Base-by-base conservation (phyloP, 2,113 vertebrate genomes). In the Scytalopus superciliaris region DNA sequence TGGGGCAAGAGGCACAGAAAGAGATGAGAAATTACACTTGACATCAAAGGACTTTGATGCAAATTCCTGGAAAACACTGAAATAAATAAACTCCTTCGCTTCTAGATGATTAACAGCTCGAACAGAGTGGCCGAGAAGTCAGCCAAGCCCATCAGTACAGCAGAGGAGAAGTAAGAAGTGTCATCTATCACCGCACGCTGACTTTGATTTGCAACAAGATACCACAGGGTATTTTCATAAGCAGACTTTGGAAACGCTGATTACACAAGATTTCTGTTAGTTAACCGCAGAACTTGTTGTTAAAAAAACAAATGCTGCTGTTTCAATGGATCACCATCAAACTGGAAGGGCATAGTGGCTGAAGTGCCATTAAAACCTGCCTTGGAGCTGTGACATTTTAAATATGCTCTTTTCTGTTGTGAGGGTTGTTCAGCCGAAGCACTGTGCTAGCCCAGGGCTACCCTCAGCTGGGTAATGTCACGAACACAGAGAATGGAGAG, bases 191-290 rank as follows among this genome's bases (percentile, higher is more conserved):
- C 49, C 53, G 73, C 28, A 24, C 45, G 68, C 55, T 22, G 68
- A 69, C 53, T 91, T 81, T 40, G 55, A 83, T 95, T 88, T 92
- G 90, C 85, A 86, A 33, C 37, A 84, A 80, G 59, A 90, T 80
- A 52, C 67, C 79, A 88, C 53, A 50, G 1, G 27, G 55, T 77
- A 83, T 93, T 96, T 97, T 95, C 88, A 88, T 66, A 93, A 94
- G 62, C 62, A n/a, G 39, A 45, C 57, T 94, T 94, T 88, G 47
- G 86, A 95, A 93, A 90, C 83, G 55, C 55, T 66, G 72, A 77
- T 92, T 89, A 90, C 88, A 74, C 63, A 88, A 93, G 68, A 83
- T 86, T 90, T 88, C 45, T 74, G 22, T 83, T 83, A 77, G 85
- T 83, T 90, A 93, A 70, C 84, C 73, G 55, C 39, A 11, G 53